A percentile compares a stretch with the other conserved stretches of the same genome.
Evolutionary conservation across 2,888 invertebrate species (phyloP).

Genomic region (Limnephilus lunatus): DNA sequence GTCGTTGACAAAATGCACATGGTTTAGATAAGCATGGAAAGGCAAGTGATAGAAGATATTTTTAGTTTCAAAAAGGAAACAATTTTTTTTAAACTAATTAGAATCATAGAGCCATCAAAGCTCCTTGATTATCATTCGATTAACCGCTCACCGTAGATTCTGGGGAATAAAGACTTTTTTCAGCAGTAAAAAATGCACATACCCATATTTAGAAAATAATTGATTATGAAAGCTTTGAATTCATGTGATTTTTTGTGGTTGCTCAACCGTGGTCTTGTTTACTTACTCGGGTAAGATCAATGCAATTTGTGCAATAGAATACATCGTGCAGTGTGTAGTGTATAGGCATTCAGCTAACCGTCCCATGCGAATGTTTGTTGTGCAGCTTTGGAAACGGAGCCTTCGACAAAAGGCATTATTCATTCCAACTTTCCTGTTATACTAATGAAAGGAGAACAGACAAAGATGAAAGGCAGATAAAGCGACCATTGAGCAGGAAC

Average conservation of each 20-base stretch:
- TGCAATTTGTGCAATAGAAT: conserved; percentile 55
- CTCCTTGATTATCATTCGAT: neutral
- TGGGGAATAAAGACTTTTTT: neutral
- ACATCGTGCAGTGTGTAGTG: neutral
- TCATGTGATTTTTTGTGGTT: conserved; percentile 1
- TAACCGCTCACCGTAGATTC: neutral
- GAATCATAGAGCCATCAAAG: neutral
- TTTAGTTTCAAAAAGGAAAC: neutral
- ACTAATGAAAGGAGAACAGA: conserved; percentile 60
- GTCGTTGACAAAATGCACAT: neutral
- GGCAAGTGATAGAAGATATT: neutral
- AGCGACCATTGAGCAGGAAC: conserved; percentile 60
- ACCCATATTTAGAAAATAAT: neutral
- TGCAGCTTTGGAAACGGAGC: conserved; percentile 46
- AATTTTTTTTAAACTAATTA: neutral
- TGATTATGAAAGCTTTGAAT: neutral
- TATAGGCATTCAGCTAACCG: conserved; percentile 45
- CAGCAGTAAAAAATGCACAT: neutral
- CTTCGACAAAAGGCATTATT: conserved; percentile 62
- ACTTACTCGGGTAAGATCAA: conserved; percentile 25
- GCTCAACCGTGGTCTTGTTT: neutral
- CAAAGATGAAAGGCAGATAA: conserved; percentile 63
- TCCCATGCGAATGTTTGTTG: conserved; percentile 27
- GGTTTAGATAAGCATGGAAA: neutral
- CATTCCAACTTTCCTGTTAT: conserved; percentile 60